These are phyloP conservation scores for Cichlasoma orientale DNA, from an alignment of 2,797 vertebrate genomes.

Conservation along the genomic window DNA sequence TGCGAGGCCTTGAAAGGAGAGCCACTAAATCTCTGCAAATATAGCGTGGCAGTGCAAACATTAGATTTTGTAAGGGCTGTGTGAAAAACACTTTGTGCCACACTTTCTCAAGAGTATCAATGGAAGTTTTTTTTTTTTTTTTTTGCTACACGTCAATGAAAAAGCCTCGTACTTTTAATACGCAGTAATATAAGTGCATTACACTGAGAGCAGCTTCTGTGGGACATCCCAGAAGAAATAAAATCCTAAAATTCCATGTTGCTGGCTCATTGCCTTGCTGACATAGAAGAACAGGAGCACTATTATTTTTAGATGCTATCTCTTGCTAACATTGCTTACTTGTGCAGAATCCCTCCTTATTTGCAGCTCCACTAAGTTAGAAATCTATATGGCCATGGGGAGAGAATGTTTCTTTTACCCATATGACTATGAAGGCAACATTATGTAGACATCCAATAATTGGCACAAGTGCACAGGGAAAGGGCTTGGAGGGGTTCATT, in stretches of 20 bases:
- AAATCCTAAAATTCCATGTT: background rate
- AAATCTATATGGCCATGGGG: constrained; percentile 25
- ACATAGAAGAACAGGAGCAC: background rate
- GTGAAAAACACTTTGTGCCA: constrained; percentile 43
- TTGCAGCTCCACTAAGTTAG: constrained; percentile 17
- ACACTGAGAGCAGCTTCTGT: background rate
- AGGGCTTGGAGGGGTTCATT: background rate
- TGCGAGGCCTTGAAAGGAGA: constrained; percentile 71
- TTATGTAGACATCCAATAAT: constrained; percentile 40
- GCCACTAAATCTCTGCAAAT: constrained; percentile 66
- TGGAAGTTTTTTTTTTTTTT: background rate
- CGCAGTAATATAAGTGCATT: background rate
- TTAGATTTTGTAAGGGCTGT: constrained; percentile 64
- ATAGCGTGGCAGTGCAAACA: constrained; percentile 45
- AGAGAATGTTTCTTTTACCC: constrained; percentile 40
- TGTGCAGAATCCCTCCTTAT: constrained; percentile 25
- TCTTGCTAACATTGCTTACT: constrained; percentile 37
- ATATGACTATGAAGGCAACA: constrained; percentile 19
- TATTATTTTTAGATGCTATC: constrained; percentile 32
- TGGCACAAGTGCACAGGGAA: constrained; percentile 28
- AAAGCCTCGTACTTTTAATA: background rate
- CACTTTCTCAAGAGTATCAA: constrained; percentile 43
- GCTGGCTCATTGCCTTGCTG: background rate
- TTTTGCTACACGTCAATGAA: background rate
- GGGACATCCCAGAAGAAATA: constrained; percentile 1